Conservation (phyloP, 53 echinoderm and acorn worm species). For the Mesocentrotus franciscanus region DNA sequence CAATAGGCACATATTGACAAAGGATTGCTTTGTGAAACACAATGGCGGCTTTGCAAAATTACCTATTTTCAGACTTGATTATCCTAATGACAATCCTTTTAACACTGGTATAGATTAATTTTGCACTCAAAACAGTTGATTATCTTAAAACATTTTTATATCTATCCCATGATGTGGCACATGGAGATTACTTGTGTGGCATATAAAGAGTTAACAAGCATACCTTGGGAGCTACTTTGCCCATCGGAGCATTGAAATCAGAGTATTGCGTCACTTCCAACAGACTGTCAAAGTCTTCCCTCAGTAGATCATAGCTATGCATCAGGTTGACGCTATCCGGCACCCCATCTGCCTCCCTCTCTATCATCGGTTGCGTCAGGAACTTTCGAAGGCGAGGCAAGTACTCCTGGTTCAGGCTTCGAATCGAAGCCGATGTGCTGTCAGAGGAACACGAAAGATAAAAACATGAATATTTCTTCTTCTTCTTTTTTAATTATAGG, state of each 20-base stretch:
- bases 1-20: no score
- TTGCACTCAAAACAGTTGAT: no score
- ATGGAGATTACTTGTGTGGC: no score
- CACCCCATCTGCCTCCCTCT: conserved; percentile 82
- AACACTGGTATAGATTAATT: no score
- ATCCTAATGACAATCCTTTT: no score
- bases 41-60: no score
- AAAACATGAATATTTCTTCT: background rate
- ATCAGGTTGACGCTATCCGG: conserved; percentile 81
- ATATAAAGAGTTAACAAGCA: background rate
- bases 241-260: conserved; percentile 83
- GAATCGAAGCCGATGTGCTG: conserved; percentile 75
- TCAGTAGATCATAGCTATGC: conserved; percentile 84
- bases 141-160: no score
- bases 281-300: conserved; percentile 92
- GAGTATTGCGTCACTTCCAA: conserved; percentile 90
- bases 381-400: conserved; percentile 79
- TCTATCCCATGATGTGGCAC: no score
- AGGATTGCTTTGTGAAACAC: no score
- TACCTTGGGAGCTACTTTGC: conserved; percentile 85
- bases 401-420: conserved; percentile 83
- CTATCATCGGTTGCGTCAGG: conserved; percentile 82
- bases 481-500: background rate
- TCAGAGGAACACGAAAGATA: background rate
- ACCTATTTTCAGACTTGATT: no score